Percentiles rank a stretch among this genome's conserved stretches.
Conservation (phyloP, 1,140 invertebrate species). For the Battus philenor region DNA sequence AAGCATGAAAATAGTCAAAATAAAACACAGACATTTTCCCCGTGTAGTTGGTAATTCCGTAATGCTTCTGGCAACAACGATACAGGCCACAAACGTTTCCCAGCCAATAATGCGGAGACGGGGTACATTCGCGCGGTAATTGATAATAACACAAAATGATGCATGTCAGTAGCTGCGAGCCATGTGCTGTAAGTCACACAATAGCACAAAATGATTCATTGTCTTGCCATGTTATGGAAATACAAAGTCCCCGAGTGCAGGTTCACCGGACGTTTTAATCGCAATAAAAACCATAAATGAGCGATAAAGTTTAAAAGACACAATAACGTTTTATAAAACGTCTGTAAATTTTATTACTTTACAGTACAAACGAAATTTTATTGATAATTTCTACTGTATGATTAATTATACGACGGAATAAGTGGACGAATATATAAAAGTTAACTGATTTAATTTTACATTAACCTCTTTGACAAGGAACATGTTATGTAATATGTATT, state of each 20-base stretch:
- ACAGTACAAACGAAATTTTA: conserved; percentile 1
- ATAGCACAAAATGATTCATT: conserved; percentile 23
- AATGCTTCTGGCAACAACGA: conserved; percentile 41
- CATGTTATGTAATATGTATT: too few species aligned
- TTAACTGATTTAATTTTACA: too few species aligned
- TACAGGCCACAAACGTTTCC: conserved; percentile 31
- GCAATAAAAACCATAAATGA: neutral
- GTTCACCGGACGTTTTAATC: conserved; percentile 4
- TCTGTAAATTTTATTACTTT: conserved; percentile 5
- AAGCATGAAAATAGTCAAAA: conserved; percentile 21
- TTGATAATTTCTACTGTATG: neutral
- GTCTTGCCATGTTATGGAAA: conserved; percentile 12
- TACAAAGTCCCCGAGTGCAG: neutral
- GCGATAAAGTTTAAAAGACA: conserved; percentile 7
- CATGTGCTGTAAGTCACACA: conserved; percentile 38
- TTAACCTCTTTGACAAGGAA: too few species aligned
- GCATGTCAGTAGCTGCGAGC: conserved; percentile 65
- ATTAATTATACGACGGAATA: too few species aligned
- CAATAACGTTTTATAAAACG: conserved; percentile 1
- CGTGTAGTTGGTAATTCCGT: conserved; percentile 37
- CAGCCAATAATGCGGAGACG: conserved; percentile 32
- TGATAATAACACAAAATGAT: conserved; percentile 68
- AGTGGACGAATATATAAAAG: too few species aligned
- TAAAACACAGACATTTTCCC: conserved; percentile 23
- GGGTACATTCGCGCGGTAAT: conserved; percentile 48